A percentile compares a stretch with the other conserved stretches of the same genome.
These are phyloP conservation scores for Ciconia boyciana DNA, from an alignment of 2,113 vertebrate genomes.

Conservation along the genomic window DNA sequence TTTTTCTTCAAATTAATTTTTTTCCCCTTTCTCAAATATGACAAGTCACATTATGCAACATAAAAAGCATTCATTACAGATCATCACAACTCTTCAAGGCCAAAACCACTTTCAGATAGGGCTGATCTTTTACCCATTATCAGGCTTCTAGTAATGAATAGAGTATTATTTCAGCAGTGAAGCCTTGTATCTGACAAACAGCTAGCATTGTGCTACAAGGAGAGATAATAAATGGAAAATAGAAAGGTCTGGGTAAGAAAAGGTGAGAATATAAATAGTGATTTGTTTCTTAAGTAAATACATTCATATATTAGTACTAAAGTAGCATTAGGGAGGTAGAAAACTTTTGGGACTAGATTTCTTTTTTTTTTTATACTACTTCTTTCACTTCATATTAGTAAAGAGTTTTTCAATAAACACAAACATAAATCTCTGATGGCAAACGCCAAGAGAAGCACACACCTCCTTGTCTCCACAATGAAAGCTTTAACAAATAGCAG, in stretches of 20 bases:
- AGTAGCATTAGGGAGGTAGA: background rate
- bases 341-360: background rate
- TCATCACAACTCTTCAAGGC: background rate
- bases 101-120: background rate
- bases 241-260: background rate
- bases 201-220: background rate
- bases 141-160: background rate
- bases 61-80: background rate
- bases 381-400: background rate
- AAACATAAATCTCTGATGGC: background rate
- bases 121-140: background rate
- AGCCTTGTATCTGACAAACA: constrained; percentile 34
- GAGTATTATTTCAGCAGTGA: constrained; percentile 1
- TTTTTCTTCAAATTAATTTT: background rate
- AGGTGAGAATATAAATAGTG: background rate
- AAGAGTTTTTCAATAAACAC: background rate
- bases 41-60: background rate
- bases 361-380: background rate
- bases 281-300: background rate
- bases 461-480: background rate
- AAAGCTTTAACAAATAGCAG: background rate
- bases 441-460: background rate
- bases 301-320: background rate
- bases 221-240: background rate
- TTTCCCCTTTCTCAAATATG: background rate